Conservation (phyloP, 2,113 vertebrate species). For the Guaruba guarouba region DNA sequence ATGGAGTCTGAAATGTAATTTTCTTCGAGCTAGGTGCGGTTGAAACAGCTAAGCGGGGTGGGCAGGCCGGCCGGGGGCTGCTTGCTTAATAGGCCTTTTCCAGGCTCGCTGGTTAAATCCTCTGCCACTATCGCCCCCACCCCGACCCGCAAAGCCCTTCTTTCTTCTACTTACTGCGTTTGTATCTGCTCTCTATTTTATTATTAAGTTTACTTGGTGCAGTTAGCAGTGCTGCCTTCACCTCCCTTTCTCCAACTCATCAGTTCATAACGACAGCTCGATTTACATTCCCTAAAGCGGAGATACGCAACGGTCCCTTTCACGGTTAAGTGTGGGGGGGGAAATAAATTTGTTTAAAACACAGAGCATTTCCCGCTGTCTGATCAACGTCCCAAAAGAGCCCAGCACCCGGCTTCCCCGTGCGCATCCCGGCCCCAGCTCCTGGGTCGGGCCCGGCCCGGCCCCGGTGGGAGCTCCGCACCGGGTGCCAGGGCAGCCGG, state of each 20-base stretch:
- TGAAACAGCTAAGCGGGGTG: neutral
- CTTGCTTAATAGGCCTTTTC: neutral
- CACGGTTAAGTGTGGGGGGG: neutral
- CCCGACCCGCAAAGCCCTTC: neutral
- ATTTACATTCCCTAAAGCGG: neutral
- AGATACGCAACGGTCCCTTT: neutral
- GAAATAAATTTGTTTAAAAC: neutral
- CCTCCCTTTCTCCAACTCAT: neutral
- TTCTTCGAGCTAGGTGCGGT: neutral
- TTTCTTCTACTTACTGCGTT: neutral
- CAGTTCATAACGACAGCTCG: neutral
- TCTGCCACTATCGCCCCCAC: neutral
- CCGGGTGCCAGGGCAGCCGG: neutral
- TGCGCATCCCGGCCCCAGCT: neutral
- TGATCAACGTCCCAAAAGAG: neutral
- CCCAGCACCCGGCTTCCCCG: neutral
- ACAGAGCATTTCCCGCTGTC: neutral
- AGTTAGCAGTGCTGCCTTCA: neutral
- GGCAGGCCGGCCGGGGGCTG: neutral
- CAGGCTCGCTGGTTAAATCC: neutral
- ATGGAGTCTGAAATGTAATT: slow-evolving; percentile 22
- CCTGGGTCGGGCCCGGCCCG: neutral
- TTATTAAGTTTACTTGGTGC: neutral
- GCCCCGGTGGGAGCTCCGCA: neutral
- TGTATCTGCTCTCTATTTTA: neutral